phyloP scores from a whole-genome alignment of 2,888 invertebrate species.

The Unio pictorum region DNA sequence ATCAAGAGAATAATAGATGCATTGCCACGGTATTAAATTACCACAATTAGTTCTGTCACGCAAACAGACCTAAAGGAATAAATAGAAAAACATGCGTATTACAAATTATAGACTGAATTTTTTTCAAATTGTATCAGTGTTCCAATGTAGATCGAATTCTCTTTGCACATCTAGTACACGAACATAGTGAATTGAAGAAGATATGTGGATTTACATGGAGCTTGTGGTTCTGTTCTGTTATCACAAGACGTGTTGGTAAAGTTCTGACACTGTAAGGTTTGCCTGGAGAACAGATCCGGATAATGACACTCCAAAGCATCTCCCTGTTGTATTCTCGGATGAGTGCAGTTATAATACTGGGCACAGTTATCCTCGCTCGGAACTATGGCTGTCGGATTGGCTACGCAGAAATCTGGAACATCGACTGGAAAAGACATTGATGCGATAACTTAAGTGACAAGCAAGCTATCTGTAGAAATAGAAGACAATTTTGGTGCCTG shows the following conservation, averaged over 20 bases:
- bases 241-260: conserved; percentile 31
- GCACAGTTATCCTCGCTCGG: conserved; percentile 37
- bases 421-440: conserved; percentile 19
- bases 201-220: conserved; percentile 32
- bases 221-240: conserved; percentile 29
- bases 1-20: too few relatives aligned
- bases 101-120: too few relatives aligned
- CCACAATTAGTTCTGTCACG: too few relatives aligned
- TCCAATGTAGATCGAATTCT: too few relatives aligned
- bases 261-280: conserved; percentile 29
- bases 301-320: conserved; percentile 31
- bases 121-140: too few relatives aligned
- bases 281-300: conserved; percentile 38
- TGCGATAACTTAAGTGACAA: too few relatives aligned
- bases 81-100: too few relatives aligned
- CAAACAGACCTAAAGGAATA: too few relatives aligned
- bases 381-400: conserved; percentile 31
- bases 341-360: conserved; percentile 35
- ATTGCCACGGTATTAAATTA: too few relatives aligned
- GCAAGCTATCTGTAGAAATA: too few relatives aligned
- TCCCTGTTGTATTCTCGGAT: conserved; percentile 8
- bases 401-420: conserved; percentile 33
- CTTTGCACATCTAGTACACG: too few relatives aligned
- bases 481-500: too few relatives aligned
- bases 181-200: background rate